phyloP scores from a whole-genome alignment of 2,888 invertebrate species.

The Caenorhabditis sp. region DNA sequence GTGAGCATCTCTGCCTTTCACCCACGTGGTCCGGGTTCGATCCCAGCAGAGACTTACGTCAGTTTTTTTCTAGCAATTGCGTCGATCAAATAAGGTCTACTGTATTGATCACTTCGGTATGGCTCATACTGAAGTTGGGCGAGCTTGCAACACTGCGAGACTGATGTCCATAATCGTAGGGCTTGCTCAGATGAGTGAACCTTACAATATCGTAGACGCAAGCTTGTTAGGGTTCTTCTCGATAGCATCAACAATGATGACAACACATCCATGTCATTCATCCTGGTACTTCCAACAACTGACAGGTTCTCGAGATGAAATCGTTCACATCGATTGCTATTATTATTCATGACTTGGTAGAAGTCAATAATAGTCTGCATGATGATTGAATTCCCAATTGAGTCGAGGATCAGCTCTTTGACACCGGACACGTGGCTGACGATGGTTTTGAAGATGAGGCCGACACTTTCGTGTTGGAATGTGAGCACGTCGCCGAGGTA shows the following conservation, averaged over 20 bases:
- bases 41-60: constrained; percentile 16
- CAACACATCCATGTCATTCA: constrained; percentile 20
- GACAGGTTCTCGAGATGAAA: constrained; percentile 22
- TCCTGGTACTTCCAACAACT: constrained; percentile 14
- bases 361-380: constrained; percentile 20
- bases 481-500: constrained; percentile 14
- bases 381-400: constrained; percentile 10
- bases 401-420: constrained; percentile 29
- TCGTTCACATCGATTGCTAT: constrained; percentile 8
- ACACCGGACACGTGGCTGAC: constrained; percentile 25
- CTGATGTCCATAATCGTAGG: constrained; percentile 28
- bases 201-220: constrained; percentile 13
- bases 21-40: too few species aligned
- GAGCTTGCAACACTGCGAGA: constrained; percentile 22
- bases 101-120: constrained; percentile 20
- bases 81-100: constrained; percentile 23
- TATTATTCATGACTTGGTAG: constrained; percentile 15
- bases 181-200: constrained; percentile 27
- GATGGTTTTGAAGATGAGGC: constrained; percentile 9
- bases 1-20: too few species aligned
- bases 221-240: background rate
- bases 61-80: constrained; percentile 8
- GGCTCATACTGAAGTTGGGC: constrained; percentile 38
- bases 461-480: constrained; percentile 12
- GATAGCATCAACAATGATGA: constrained; percentile 11